These are phyloP conservation scores for Plumapathes pennacea DNA, from an alignment of 92 coral and sea anemone genomes.

Conservation along the genomic window DNA sequence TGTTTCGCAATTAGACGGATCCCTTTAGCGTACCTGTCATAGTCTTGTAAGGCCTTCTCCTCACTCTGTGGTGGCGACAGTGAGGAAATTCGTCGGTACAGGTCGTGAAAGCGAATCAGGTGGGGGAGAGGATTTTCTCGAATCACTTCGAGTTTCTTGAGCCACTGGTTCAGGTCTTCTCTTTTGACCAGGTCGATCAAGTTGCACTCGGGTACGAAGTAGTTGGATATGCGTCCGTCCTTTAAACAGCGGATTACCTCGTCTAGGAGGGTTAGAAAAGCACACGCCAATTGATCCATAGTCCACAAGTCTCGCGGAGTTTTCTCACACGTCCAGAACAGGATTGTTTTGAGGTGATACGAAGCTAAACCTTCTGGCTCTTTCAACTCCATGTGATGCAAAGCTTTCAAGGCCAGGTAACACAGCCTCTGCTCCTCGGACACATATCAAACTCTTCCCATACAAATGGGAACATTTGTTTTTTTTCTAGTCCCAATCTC, in stretches of 20 bases:
- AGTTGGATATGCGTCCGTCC: slow-evolving; percentile 22
- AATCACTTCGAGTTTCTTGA: slow-evolving; percentile 3
- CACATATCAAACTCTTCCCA: too few relatives aligned
- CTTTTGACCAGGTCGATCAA: not conserved
- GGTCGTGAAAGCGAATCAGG: slow-evolving; percentile 14
- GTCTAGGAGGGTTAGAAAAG: slow-evolving; percentile 14
- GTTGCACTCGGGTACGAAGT: slow-evolving; percentile 46
- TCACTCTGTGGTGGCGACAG: not conserved
- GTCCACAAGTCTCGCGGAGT: slow-evolving; percentile 18
- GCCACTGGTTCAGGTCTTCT: not conserved
- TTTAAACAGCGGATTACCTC: slow-evolving; percentile 7
- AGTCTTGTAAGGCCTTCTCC: slow-evolving; percentile 6
- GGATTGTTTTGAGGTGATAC: slow-evolving; percentile 32
- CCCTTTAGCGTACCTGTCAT: slow-evolving; percentile 8
- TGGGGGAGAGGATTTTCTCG: slow-evolving; percentile 1
- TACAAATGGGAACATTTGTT: too few relatives aligned
- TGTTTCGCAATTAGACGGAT: slow-evolving; percentile 1
- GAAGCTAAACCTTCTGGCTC: slow-evolving; percentile 7
- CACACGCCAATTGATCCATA: slow-evolving; percentile 1
- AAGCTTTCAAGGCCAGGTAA: slow-evolving; percentile 12
- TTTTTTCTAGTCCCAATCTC: too few relatives aligned
- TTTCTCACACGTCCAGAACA: slow-evolving; percentile 44
- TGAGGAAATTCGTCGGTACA: not conserved
- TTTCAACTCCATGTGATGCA: not conserved
- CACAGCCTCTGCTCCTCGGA: slow-evolving; percentile 15